Evolutionary conservation across 2,113 vertebrate genomes (phyloP), one percentile per base, ranked within the genome.

Genomic region (Odontophorus gujanensis): DNA sequence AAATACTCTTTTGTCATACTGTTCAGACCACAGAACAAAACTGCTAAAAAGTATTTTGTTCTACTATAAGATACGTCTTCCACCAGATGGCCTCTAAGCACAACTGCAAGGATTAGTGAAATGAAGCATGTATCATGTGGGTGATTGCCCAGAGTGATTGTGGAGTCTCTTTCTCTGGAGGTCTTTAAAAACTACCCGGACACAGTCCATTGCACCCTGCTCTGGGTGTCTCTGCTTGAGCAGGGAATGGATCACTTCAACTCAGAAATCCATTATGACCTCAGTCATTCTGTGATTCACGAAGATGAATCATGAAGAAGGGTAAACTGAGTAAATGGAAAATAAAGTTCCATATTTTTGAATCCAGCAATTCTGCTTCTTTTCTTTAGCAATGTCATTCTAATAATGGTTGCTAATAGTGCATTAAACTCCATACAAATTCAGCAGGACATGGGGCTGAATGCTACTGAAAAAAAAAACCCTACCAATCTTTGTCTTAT

Each of bases 71-170:
- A 89, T 75, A 18, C 14, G 24, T 36, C 47, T 90, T 88, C 88
- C 88, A 94, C 26, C 69, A 88, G 83, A 84, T 93, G 92, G 83
- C 80, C 90, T 93, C 90, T 94, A 95, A 78, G 36, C 34, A 77
- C 69, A 92, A 66, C 40, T 51, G 7, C 40, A 90, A 86, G 11
- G 13, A 77, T 74, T 63, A 71, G 20, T 18, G 36, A 65, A 63
- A 26, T 51, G 50, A 51, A 14, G 50, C 25, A 51, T 7, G 13
- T 51, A 26, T 8, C 11, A 13, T 14, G 13, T 26, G 13, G 50
- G 48, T 50, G 22, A 7, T 51, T 51, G 50, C 50, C 50, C 50
- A 25, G 22, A 51, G 48, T 22, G 21, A 50, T 50, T 24, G 14
- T 24, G 22, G 48, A 50, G 22, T 50, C 22, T 50, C 9, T 8